Conservation (phyloP, 2,888 invertebrate genomes). For the Tanytarsus gracilentus region DNA sequence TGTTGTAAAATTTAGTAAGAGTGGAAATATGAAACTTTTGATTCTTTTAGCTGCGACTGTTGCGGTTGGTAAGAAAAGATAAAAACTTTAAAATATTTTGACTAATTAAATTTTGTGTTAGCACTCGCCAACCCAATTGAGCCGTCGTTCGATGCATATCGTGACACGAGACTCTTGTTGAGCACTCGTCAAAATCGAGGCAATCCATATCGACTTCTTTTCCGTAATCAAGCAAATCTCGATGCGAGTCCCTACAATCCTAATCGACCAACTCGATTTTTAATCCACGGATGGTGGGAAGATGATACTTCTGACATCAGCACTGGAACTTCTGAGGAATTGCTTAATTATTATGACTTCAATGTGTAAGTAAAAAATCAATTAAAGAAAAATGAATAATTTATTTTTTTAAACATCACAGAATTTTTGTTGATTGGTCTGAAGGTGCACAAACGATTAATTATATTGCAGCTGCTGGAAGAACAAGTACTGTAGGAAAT, state of each 20-base stretch:
- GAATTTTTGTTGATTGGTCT: constrained; percentile 36
- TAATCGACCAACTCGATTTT: not conserved
- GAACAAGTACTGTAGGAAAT: constrained; percentile 36
- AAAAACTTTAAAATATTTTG: no score
- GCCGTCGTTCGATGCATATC: constrained; percentile 14
- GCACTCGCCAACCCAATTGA: not conserved
- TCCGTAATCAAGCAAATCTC: not conserved
- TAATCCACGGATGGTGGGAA: constrained; percentile 15
- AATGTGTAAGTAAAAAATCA: constrained; percentile 2
- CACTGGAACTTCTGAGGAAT: not conserved
- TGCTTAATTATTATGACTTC: constrained; percentile 3
- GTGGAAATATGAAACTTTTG: no score
- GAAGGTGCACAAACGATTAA: constrained; percentile 36
- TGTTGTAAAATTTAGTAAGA: no score
- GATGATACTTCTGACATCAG: constrained; percentile 11
- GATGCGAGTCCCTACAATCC: not conserved
- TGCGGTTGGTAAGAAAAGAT: no score
- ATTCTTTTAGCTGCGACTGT: no score
- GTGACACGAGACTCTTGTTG: constrained; percentile 10
- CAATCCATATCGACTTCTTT: constrained; percentile 5
- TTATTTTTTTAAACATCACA: not conserved
- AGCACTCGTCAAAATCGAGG: constrained; percentile 2
- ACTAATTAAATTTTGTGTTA: no score
- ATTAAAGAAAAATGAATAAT: not conserved
- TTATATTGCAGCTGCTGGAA: constrained; percentile 36